A percentile compares a stretch with the other conserved stretches of the same genome.
These are phyloP conservation scores for Coleophora deauratella DNA, from an alignment of 2,888 invertebrate species.

Conservation along the genomic window DNA sequence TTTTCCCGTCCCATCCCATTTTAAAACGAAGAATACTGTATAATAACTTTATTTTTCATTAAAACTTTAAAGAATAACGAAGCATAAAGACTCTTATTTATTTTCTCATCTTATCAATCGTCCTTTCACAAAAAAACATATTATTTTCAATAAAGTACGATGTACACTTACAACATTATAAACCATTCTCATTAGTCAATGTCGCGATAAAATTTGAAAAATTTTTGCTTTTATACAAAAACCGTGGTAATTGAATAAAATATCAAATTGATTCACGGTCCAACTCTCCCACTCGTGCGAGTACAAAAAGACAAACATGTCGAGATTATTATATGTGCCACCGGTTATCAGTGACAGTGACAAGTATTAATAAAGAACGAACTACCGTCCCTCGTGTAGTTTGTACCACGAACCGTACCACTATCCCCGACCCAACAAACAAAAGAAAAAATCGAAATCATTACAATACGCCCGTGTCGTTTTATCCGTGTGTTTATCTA, in stretches of 20 bases:
- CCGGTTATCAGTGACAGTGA: slow-evolving; percentile 62
- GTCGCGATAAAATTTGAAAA: too few species aligned
- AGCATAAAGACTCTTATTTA: too few species aligned
- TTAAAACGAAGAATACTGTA: too few species aligned
- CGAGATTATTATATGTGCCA: slow-evolving; percentile 45
- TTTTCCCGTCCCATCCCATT: too few species aligned
- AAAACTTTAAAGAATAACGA: too few species aligned
- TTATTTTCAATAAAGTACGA: too few species aligned
- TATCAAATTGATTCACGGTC: neutral
- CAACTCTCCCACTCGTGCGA: slow-evolving; percentile 22
- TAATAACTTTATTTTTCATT: too few species aligned
- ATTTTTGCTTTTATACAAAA: too few species aligned
- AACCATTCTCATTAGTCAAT: too few species aligned
- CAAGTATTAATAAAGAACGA: slow-evolving; percentile 65
- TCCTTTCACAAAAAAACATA: too few species aligned
- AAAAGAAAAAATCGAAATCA: slow-evolving; percentile 50
- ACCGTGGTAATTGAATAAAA: neutral
- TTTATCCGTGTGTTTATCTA: slow-evolving; percentile 55
- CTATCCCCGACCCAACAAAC: slow-evolving; percentile 14
- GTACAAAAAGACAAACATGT: slow-evolving; percentile 45
- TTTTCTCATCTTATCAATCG: too few species aligned
- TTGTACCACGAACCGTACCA: neutral
- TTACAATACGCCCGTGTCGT: slow-evolving; percentile 48
- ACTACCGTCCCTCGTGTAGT: slow-evolving; percentile 46
- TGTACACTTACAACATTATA: too few species aligned